Conservation (phyloP, 64 coral and sea anemone species). For the Montipora foliosa region DNA sequence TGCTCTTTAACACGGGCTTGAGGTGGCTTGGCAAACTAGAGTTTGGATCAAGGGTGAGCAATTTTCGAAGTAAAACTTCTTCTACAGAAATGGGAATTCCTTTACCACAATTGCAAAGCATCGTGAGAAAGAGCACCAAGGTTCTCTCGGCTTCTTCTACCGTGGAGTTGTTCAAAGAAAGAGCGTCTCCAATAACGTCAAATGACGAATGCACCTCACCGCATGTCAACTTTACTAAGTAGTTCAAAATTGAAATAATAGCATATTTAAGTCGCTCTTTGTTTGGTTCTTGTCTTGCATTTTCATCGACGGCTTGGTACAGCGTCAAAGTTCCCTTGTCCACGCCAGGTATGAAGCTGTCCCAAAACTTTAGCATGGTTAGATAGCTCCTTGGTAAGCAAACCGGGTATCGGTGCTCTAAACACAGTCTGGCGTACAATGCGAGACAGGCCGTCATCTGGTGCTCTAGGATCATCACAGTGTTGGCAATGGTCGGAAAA, state of each 20-base stretch:
- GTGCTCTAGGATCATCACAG: conserved; percentile 90
- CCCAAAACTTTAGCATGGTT: conserved; percentile 67
- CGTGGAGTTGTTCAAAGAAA: neutral
- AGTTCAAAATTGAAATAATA: conserved; percentile 55
- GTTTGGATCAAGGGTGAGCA: neutral
- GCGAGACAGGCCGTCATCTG: conserved; percentile 81
- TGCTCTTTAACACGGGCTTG: conserved; percentile 47
- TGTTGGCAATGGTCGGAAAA: conserved; percentile 87
- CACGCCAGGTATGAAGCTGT: conserved; percentile 48
- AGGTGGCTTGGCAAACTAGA: conserved; percentile 28
- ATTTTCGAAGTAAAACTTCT: conserved; percentile 39
- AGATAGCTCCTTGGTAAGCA: conserved; percentile 94
- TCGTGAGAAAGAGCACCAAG: conserved; percentile 74
- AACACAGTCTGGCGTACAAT: conserved; percentile 66
- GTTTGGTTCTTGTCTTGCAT: conserved; percentile 8
- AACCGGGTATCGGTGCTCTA: neutral
- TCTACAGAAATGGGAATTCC: conserved; percentile 54
- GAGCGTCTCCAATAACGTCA: conserved; percentile 76
- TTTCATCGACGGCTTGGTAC: conserved; percentile 59
- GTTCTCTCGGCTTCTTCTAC: conserved; percentile 74
- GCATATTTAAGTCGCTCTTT: neutral
- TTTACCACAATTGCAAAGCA: conserved; percentile 88
- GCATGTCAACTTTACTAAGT: conserved; percentile 76
- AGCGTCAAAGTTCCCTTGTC: conserved; percentile 28
- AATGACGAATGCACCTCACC: conserved; percentile 36